These are phyloP conservation scores for Himalopsyche anomala DNA, from an alignment of 2,888 invertebrate species.

Conservation along the genomic window DNA sequence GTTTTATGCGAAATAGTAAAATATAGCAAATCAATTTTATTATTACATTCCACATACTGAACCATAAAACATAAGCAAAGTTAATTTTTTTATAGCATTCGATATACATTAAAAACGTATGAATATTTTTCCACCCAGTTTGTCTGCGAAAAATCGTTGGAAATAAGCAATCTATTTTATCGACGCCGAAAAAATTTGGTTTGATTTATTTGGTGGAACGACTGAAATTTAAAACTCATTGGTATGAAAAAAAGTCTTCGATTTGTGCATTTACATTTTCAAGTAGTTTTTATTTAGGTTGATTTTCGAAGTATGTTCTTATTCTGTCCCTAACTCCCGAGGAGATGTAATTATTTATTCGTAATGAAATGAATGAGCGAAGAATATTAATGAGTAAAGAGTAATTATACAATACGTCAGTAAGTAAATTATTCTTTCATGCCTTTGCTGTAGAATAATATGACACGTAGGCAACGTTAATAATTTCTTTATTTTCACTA, in stretches of 20 bases:
- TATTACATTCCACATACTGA: too few species aligned
- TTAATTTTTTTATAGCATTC: conserved; percentile 11
- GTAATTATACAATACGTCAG: neutral
- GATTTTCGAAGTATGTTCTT: neutral
- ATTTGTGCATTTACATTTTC: conserved; percentile 42
- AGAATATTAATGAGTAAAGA: conserved; percentile 16
- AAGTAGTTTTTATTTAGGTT: neutral
- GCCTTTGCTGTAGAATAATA: neutral
- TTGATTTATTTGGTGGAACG: conserved; percentile 32
- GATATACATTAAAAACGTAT: neutral
- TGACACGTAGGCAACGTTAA: too few species aligned
- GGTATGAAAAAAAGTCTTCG: conserved; percentile 18
- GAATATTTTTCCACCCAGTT: neutral
- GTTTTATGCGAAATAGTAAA: conserved; percentile 14
- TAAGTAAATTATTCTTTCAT: too few species aligned
- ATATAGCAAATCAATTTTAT: neutral
- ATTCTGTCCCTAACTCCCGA: neutral
- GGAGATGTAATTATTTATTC: neutral
- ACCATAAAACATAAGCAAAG: neutral
- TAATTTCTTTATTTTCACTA: neutral
- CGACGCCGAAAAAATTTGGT: neutral
- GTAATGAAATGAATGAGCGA: neutral
- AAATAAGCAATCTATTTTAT: conserved; percentile 43
- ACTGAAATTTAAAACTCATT: conserved; percentile 40
- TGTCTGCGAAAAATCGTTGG: neutral